These are phyloP conservation scores for Antennarius maculatus DNA, from an alignment of 2,797 vertebrate genomes.

Conservation along the genomic window DNA sequence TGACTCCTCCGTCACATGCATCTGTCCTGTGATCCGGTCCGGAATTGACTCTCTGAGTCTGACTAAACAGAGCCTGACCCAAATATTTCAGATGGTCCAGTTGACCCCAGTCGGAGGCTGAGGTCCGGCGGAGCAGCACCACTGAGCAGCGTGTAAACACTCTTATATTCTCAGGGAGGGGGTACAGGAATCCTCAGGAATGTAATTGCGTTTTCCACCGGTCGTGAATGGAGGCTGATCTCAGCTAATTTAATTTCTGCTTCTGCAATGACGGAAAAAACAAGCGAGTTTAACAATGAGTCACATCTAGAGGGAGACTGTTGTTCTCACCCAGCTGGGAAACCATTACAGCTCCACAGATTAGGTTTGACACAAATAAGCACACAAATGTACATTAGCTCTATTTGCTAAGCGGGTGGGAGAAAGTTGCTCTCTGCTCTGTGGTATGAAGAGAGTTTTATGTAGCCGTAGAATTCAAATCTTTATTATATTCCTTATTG, in stretches of 20 bases:
- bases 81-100: slow-evolving; percentile 34
- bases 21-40: slow-evolving; percentile 32
- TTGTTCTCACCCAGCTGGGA: neutral
- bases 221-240: slow-evolving; percentile 38
- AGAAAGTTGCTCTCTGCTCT: neutral
- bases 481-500: neutral
- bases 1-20: slow-evolving; percentile 10
- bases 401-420: slow-evolving; percentile 60
- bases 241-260: slow-evolving; percentile 62
- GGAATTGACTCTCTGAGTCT: slow-evolving; percentile 21
- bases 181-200: slow-evolving; percentile 37
- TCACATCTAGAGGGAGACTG: slow-evolving; percentile 12
- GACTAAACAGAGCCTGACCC: slow-evolving; percentile 21
- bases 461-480: neutral
- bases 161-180: neutral
- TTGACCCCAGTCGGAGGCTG: slow-evolving; percentile 16
- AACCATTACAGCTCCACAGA: slow-evolving; percentile 32
- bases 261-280: slow-evolving; percentile 38
- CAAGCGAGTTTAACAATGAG: slow-evolving; percentile 32
- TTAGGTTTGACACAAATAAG: neutral
- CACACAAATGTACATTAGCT: neutral
- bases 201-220: slow-evolving; percentile 58
- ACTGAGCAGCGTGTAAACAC: neutral
- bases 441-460: neutral
- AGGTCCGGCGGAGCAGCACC: neutral